Evolutionary conservation across 2,113 vertebrate species (phyloP).

Genomic region (Aleadryas rufinucha): DNA sequence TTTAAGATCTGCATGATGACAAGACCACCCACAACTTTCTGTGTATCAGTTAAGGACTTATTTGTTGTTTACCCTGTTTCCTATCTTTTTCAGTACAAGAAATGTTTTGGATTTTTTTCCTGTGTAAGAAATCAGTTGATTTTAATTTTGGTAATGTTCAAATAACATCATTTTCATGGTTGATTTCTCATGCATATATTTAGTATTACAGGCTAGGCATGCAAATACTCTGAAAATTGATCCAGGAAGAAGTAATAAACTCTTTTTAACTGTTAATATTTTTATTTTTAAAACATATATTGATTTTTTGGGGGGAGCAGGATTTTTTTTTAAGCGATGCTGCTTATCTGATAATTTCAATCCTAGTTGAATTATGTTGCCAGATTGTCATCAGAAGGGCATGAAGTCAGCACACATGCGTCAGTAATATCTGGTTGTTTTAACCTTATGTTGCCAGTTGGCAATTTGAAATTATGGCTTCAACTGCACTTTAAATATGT

Average conservation of each 20-base stretch:
- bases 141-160: background rate
- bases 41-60: background rate
- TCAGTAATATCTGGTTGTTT: constrained; percentile 84
- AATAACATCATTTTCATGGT: background rate
- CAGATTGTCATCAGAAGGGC: constrained; percentile 82
- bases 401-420: constrained; percentile 83
- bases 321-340: constrained; percentile 18
- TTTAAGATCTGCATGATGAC: background rate
- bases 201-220: background rate
- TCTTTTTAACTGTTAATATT: background rate
- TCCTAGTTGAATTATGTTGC: constrained; percentile 77
- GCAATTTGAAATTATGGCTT: constrained; percentile 87
- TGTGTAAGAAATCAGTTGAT: background rate
- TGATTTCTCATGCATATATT: background rate
- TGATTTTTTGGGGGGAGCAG: background rate
- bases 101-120: background rate
- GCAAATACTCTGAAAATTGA: background rate
- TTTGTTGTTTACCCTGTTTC: background rate
- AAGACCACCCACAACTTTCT: background rate
- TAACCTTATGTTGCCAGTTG: constrained; percentile 83
- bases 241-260: background rate
- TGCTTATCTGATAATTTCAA: constrained; percentile 74
- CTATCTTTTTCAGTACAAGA: background rate
- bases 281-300: constrained; percentile 32
- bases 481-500: constrained; percentile 85